These are phyloP conservation scores for Caenorhabditis becei DNA, from an alignment of 2,888 invertebrate genomes.

Conservation along the genomic window DNA sequence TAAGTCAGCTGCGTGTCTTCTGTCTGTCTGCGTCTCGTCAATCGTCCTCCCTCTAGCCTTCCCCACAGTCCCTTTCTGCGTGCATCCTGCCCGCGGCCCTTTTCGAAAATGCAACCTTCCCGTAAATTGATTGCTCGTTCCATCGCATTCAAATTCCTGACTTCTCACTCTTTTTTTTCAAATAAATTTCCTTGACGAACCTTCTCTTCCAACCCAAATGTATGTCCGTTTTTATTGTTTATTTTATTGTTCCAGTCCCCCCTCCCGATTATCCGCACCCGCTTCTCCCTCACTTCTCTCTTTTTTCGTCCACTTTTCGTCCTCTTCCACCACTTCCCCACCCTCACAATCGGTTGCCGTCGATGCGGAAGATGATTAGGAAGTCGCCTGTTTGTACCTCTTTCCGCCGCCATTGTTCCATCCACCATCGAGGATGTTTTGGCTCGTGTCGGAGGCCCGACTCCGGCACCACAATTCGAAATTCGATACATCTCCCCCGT, in stretches of 20 bases:
- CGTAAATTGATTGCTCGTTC: not conserved
- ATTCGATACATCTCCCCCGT: constrained; percentile 24
- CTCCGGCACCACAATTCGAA: constrained; percentile 18
- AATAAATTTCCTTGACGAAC: not conserved
- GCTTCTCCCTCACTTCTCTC: constrained; percentile 1
- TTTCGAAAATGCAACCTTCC: constrained; percentile 19
- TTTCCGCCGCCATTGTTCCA: constrained; percentile 29
- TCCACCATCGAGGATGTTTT: constrained; percentile 18
- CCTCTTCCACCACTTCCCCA: not conserved
- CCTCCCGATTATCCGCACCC: constrained; percentile 27
- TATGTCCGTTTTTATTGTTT: constrained; percentile 29
- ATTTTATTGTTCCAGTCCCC: constrained; percentile 27
- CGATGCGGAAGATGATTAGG: constrained; percentile 34
- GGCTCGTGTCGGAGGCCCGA: not conserved
- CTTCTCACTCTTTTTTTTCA: not conserved
- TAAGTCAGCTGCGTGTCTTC: constrained; percentile 42
- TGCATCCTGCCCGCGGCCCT: not conserved
- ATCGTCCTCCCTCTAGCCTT: constrained; percentile 21
- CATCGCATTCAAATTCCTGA: constrained; percentile 4
- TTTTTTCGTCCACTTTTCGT: constrained; percentile 2
- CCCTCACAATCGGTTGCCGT: constrained; percentile 22
- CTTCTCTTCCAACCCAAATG: not conserved
- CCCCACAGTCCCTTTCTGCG: constrained; percentile 39
- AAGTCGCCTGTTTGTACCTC: constrained; percentile 13
- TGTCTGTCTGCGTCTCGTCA: constrained; percentile 18